Conservation (phyloP, 2,113 vertebrate species). For the Campylomormyrus numenius region DNA sequence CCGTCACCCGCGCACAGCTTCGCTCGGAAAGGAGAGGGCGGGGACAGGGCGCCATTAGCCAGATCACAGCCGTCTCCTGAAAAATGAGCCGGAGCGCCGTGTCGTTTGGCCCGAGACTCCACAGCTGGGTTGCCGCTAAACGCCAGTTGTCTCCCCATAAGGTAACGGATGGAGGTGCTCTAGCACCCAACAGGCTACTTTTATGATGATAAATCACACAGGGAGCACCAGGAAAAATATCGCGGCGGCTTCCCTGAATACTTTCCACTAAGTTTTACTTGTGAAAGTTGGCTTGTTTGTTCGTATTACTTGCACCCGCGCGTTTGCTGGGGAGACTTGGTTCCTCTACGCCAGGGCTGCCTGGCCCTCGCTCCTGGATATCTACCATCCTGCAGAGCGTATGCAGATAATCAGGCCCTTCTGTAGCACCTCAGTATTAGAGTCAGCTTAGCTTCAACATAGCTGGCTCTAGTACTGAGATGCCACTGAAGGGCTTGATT, state of each 20-base stretch:
- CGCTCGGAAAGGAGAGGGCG: not conserved
- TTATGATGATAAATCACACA: constrained; percentile 6
- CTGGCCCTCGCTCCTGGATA: too few relatives aligned
- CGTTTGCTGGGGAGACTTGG: not conserved
- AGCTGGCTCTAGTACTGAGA: too few relatives aligned
- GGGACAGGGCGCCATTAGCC: not conserved
- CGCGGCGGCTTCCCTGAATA: not conserved
- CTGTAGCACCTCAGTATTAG: too few relatives aligned
- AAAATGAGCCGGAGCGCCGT: not conserved
- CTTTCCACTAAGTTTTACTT: not conserved
- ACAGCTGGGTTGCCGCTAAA: not conserved
- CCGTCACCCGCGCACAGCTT: not conserved
- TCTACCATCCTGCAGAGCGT: too few relatives aligned
- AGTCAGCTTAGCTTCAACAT: too few relatives aligned
- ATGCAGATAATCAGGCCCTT: too few relatives aligned
- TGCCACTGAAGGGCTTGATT: too few relatives aligned
- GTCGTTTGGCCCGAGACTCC: not conserved
- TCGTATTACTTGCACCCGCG: not conserved
- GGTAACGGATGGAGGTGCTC: not conserved
- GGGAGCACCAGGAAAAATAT: not conserved
- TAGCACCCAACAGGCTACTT: not conserved
- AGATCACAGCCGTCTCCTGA: not conserved
- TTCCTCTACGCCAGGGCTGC: not conserved
- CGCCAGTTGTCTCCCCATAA: not conserved
- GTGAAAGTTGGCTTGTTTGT: not conserved